A percentile compares a stretch with the other conserved stretches of the same genome.
Evolutionary conservation across 2,797 vertebrate species (phyloP).

Genomic region (Anomalospiza imberbis): DNA sequence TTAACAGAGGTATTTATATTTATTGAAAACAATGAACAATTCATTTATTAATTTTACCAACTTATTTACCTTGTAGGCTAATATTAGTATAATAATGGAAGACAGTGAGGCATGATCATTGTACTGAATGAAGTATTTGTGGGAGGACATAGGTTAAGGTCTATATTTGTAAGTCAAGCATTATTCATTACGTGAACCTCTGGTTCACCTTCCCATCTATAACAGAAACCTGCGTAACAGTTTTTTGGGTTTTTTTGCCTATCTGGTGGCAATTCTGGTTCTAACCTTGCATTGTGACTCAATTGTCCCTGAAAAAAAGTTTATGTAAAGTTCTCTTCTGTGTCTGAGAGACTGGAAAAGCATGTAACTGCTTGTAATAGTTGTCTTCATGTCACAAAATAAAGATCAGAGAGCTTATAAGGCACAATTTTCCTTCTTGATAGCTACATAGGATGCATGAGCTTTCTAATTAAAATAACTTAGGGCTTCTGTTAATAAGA

Average conservation of each 20-base stretch:
- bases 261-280: not conserved
- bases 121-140: not conserved
- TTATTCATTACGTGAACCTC: not conserved
- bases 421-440: not conserved
- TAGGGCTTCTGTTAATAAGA: not conserved
- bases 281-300: not conserved
- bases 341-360: not conserved
- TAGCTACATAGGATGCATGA: not conserved
- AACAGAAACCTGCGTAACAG: not conserved
- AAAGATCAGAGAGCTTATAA: not conserved
- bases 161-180: not conserved
- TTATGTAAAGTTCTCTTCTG: not conserved
- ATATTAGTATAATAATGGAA: not conserved
- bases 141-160: not conserved
- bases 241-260: not conserved
- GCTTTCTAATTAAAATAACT: not conserved
- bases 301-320: not conserved
- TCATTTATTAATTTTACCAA: not conserved
- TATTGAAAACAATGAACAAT: not conserved
- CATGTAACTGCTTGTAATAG: not conserved
- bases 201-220: not conserved
- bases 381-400: not conserved
- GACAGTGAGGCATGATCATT: not conserved
- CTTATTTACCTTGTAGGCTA: not conserved
- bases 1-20: slow-evolving; percentile 84